Evolutionary conservation across 2,797 vertebrate genomes (phyloP).

Genomic region (Oceanodroma leucorhoa): DNA sequence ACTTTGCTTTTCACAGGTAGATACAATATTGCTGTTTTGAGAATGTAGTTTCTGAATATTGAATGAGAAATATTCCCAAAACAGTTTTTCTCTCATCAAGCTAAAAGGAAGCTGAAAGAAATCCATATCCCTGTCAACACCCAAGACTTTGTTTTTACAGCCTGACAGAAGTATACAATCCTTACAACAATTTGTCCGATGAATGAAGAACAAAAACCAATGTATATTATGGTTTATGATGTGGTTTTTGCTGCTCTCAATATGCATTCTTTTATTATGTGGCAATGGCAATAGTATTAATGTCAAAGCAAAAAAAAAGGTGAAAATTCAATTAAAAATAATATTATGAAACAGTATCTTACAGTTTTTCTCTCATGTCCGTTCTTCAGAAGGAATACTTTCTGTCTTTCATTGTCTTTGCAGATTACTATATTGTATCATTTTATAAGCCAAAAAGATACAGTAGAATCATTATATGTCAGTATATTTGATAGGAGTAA

Average conservation of each 20-base stretch:
- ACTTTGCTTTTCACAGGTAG: conserved; percentile 29
- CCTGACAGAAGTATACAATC: not conserved
- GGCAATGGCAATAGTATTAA: not conserved
- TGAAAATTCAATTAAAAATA: not conserved
- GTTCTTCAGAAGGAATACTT: not conserved
- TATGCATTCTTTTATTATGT: not conserved
- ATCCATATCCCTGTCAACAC: not conserved
- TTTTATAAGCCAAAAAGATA: not conserved
- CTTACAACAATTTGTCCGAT: not conserved
- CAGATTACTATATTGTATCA: not conserved
- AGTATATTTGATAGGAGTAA: not conserved
- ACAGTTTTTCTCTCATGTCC: not conserved
- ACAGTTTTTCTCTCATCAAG: not conserved
- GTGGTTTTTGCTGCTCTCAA: not conserved
- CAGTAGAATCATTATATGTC: not conserved
- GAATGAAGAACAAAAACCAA: not conserved
- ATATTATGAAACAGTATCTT: not conserved
- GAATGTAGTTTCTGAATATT: conserved; percentile 7
- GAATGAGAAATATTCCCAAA: conserved; percentile 30
- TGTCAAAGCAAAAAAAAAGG: not conserved
- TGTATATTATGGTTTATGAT: not conserved
- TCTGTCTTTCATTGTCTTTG: not conserved
- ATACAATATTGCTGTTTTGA: not conserved
- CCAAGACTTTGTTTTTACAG: not conserved
- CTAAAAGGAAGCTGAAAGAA: not conserved